These are phyloP conservation scores for Psittacus erithacus DNA, from an alignment of 2,113 vertebrate species.

Conservation along the genomic window DNA sequence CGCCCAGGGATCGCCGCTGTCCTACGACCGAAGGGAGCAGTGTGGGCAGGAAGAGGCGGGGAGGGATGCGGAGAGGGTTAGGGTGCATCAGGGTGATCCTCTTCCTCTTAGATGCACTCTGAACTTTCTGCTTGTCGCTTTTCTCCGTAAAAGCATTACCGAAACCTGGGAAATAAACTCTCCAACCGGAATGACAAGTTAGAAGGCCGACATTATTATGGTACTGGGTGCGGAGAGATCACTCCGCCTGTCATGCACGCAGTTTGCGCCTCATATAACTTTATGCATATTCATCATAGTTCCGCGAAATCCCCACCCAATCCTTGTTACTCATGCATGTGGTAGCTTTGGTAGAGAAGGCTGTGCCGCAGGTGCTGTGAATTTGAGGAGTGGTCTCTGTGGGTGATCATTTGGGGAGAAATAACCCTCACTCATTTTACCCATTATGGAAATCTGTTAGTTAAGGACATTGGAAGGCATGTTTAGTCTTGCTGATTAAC, in stretches of 20 bases:
- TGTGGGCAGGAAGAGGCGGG: not conserved
- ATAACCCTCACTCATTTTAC: not conserved
- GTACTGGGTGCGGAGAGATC: not conserved
- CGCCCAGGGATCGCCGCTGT: not conserved
- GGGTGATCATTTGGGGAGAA: not conserved
- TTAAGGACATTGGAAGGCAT: not conserved
- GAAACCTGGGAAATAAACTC: not conserved
- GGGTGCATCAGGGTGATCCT: not conserved
- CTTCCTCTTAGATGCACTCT: not conserved
- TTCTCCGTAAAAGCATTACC: not conserved
- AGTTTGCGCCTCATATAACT: not conserved
- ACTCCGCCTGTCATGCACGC: not conserved
- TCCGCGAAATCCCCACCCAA: not conserved
- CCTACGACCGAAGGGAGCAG: not conserved
- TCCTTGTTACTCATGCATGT: not conserved
- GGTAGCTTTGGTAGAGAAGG: not conserved
- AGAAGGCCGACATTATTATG: not conserved
- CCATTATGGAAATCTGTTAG: not conserved
- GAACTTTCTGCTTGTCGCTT: not conserved
- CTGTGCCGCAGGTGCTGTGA: not conserved
- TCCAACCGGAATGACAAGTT: not conserved
- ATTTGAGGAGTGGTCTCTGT: not conserved
- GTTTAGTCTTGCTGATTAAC: not conserved
- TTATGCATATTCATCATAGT: not conserved
- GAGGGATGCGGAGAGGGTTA: not conserved